Conservation (phyloP, 2,113 vertebrate genomes). For the Callaeas wilsoni region DNA sequence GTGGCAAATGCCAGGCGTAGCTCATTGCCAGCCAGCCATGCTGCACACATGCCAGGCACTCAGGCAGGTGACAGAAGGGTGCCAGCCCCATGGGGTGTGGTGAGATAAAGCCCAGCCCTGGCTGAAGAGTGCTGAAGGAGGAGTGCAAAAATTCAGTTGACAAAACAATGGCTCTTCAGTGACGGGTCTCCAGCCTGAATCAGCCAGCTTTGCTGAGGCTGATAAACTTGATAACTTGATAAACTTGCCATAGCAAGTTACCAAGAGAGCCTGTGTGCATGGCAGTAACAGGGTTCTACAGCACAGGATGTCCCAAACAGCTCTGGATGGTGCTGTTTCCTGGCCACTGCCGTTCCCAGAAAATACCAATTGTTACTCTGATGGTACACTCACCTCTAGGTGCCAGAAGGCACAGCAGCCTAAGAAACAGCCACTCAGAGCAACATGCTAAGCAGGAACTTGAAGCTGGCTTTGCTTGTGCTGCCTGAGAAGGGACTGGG, state of each 20-base stretch:
- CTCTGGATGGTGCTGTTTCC: not conserved
- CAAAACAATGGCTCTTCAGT: not conserved
- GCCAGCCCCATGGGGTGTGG: accelerated
- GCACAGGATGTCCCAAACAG: not conserved
- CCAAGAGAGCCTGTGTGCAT: not conserved
- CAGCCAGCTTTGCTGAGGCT: not conserved
- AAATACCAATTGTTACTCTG: not conserved
- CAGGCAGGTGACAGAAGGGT: not conserved
- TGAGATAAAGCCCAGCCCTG: not conserved
- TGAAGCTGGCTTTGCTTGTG: not conserved
- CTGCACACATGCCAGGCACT: not conserved
- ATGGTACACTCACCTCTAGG: not conserved
- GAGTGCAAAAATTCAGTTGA: not conserved
- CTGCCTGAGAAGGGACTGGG: not conserved
- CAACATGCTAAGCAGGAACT: not conserved
- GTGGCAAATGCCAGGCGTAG: not conserved
- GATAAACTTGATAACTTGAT: no score
- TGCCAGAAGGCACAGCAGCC: not conserved
- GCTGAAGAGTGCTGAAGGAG: not conserved
- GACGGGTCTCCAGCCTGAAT: not conserved
- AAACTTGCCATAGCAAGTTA: not conserved
- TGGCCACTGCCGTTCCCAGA: accelerated
- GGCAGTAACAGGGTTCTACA: not conserved
- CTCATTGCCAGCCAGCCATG: not conserved
- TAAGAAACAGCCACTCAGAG: not conserved